Percentiles rank a stretch among this genome's conserved stretches.
Evolutionary conservation across 2,888 invertebrate species (phyloP).

Genomic region (Lycocerus yunnanus): DNA sequence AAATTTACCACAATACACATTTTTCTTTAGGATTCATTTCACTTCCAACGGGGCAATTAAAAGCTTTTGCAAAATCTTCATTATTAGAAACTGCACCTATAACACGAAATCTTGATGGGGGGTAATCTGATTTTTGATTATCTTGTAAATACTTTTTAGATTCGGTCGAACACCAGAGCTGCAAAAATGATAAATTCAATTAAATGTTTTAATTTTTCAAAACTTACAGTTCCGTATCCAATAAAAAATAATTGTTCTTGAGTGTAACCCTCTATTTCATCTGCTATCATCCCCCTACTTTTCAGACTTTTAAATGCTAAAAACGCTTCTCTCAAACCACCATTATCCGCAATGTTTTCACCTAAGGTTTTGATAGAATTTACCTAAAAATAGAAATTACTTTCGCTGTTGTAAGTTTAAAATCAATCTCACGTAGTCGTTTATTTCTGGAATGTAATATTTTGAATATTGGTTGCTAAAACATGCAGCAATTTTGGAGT

Average conservation of each 20-base stretch:
- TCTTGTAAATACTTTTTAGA: conserved; percentile 41
- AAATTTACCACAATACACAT: conserved; percentile 50
- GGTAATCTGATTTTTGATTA: conserved; percentile 36
- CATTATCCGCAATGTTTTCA: conserved; percentile 56
- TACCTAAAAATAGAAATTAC: conserved; percentile 46
- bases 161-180: conserved; percentile 53
- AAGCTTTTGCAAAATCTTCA: conserved; percentile 51
- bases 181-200: conserved; percentile 25
- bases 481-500: conserved; percentile 49
- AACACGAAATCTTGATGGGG: conserved; percentile 49
- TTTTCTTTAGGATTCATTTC: conserved; percentile 51
- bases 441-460: conserved; percentile 52
- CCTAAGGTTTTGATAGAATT: conserved; percentile 59
- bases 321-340: conserved; percentile 50
- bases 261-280: conserved; percentile 38
- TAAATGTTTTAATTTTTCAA: neutral
- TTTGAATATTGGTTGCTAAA: conserved; percentile 55
- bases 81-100: conserved; percentile 53
- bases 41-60: conserved; percentile 48
- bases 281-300: neutral
- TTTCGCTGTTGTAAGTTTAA: neutral
- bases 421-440: conserved; percentile 41
- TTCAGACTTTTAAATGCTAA: conserved; percentile 44
- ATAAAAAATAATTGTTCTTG: conserved; percentile 53
- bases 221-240: conserved; percentile 52